Base-by-base conservation (phyloP, 2,888 invertebrate species). In the Melinopterus prodromus region DNA sequence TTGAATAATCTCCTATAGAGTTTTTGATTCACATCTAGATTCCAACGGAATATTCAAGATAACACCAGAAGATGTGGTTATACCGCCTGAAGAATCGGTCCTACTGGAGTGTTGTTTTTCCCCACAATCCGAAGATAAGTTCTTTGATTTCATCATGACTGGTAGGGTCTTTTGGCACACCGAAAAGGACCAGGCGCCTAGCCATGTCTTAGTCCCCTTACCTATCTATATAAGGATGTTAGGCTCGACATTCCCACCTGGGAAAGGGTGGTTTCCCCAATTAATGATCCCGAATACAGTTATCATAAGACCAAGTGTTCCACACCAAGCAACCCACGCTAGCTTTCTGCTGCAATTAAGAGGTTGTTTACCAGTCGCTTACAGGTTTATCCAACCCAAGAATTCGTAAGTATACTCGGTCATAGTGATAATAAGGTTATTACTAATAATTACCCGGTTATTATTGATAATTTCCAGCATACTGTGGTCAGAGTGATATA, bases 351-450 rank as follows among this genome's bases (percentile, higher is more conserved):
- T 91, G 16, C 86, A 85, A 83, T 86, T 87, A 77, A 85, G 84
- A 16, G 89, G 90, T 26, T 87, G 88, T 81, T 82, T 90, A 53
- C 89, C 91, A 5, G 85, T 90, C n/a, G 87, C 89, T 83, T 91
- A 88, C 82, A 87, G 86, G 82, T 89, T 91, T 79, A 76, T 89
- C 69, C 86, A 90, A 6, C 91, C 91, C 0, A 82, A 84, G 16
- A 85, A 85, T 69, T 88, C 86, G 89, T 88, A 85, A 83, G 77
- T 80, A 26, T n/a, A n/a, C n/a, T n/a, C n/a, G n/a, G n/a, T n/a
- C n/a, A n/a, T n/a, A n/a, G n/a, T n/a, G n/a, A n/a, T n/a, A n/a
- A n/a, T n/a, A n/a, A n/a, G n/a, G n/a, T n/a, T n/a, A n/a, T n/a
- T n/a, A n/a, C n/a, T n/a, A n/a, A n/a, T n/a, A n/a, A n/a, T n/a